A percentile compares a stretch with the other conserved stretches of the same genome.
Evolutionary conservation across 2,888 invertebrate genomes (phyloP).

Genomic region (Acanthacorydalis orientalis): DNA sequence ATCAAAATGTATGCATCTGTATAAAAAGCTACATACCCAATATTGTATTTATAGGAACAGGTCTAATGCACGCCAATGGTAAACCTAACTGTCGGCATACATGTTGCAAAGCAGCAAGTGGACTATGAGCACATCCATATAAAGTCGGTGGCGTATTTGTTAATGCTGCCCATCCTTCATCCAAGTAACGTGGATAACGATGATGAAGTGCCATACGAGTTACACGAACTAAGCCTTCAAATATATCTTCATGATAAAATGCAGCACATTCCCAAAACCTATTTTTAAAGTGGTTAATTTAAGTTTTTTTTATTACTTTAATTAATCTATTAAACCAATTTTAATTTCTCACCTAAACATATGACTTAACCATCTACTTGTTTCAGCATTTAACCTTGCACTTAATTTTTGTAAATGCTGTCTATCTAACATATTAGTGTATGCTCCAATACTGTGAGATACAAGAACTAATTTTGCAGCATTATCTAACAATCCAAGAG

Average conservation of each 20-base stretch:
- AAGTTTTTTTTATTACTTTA: too few species aligned
- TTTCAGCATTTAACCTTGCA: constrained; percentile 67
- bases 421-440: constrained; percentile 67
- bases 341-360: constrained; percentile 50
- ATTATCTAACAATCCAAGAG: constrained; percentile 43
- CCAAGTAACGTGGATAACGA: constrained; percentile 63
- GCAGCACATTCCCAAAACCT: constrained; percentile 70
- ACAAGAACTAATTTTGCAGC: constrained; percentile 51
- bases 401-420: constrained; percentile 64
- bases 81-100: constrained; percentile 69
- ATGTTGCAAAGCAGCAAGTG: constrained; percentile 62
- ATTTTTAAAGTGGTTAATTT: constrained; percentile 15
- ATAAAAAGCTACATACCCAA: constrained; percentile 30
- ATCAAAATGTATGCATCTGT: too few species aligned
- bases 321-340: constrained; percentile 1
- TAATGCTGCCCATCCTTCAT: constrained; percentile 68
- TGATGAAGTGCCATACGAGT: constrained; percentile 62
- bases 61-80: constrained; percentile 68
- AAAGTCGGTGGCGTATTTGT: constrained; percentile 70
- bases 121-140: constrained; percentile 68
- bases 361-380: constrained; percentile 73
- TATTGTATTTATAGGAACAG: constrained; percentile 63
- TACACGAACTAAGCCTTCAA: constrained; percentile 74
- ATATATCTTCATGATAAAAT: constrained; percentile 74
- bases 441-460: constrained; percentile 77